A percentile compares a stretch with the other conserved stretches of the same genome.
phyloP scores from a whole-genome alignment of 2,113 vertebrate genomes.

The Brachionichthys hirsutus region DNA sequence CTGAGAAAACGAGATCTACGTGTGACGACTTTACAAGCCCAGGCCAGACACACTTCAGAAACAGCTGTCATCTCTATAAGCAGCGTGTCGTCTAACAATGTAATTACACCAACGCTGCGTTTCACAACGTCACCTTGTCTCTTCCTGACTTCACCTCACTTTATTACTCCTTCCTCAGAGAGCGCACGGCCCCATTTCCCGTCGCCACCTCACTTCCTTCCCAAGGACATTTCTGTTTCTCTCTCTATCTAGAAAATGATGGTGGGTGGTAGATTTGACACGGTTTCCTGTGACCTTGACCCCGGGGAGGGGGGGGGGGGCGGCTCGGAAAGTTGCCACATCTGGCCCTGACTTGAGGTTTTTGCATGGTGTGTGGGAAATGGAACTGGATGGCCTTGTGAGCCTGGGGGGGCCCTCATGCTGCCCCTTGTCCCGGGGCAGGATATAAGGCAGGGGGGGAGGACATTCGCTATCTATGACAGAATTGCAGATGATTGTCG shows the following conservation, averaged over 20 bases:
- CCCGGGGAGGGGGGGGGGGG: no score
- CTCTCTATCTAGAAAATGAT: conserved; percentile 61
- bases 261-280: conserved; percentile 79
- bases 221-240: conserved; percentile 48
- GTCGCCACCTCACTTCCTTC: conserved; percentile 20
- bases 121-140: conserved; percentile 33
- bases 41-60: conserved; percentile 67
- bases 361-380: conserved; percentile 72
- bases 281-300: conserved; percentile 80
- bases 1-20: conserved; percentile 59
- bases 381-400: conserved; percentile 63
- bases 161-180: conserved; percentile 22
- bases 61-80: conserved; percentile 67
- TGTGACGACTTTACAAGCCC: conserved; percentile 73
- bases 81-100: conserved; percentile 58
- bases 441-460: conserved; percentile 34
- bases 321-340: conserved; percentile 75
- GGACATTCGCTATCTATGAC: conserved; percentile 67
- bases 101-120: conserved; percentile 43
- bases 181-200: conserved; percentile 4
- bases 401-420: conserved; percentile 55
- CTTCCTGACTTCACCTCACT: conserved; percentile 10
- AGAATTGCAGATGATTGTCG: conserved; percentile 66
- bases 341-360: conserved; percentile 74
- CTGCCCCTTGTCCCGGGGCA: conserved; percentile 53